Evolutionary conservation across 2,888 invertebrate species (phyloP).

Genomic region (Agriopis marginaria): DNA sequence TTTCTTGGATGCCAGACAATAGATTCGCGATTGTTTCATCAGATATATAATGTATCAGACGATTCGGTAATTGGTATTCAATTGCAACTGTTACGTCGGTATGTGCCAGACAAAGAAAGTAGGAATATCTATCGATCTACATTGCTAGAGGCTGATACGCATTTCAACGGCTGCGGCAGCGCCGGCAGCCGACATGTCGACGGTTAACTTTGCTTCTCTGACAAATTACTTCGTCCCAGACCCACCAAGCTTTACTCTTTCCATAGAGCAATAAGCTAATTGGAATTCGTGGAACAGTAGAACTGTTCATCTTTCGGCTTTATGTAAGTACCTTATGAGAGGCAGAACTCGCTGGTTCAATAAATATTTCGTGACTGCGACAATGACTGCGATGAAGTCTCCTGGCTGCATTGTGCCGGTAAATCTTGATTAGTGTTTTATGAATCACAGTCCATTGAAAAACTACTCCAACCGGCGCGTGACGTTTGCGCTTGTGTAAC

Average conservation of each 20-base stretch:
- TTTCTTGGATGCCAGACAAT: conserved; percentile 68
- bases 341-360: too few relatives aligned
- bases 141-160: conserved; percentile 49
- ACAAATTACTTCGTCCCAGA: neutral
- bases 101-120: conserved; percentile 73
- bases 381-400: too few relatives aligned
- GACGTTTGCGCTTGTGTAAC: conserved; percentile 79
- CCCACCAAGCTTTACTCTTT: neutral
- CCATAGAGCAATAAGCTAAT: neutral
- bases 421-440: conserved; percentile 16
- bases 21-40: conserved; percentile 50
- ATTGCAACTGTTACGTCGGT: conserved; percentile 62
- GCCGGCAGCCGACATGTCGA: neutral
- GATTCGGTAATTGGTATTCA: conserved; percentile 40
- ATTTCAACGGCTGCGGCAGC: neutral
- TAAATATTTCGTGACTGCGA: too few relatives aligned
- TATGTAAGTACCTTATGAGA: too few relatives aligned
- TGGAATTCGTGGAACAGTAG: neutral
- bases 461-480: conserved; percentile 62
- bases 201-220: neutral
- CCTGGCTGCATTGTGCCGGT: too few relatives aligned
- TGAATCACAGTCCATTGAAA: conserved; percentile 72
- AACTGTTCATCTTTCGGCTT: neutral
- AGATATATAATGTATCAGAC: conserved; percentile 42
- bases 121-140: conserved; percentile 61